Base-by-base conservation (phyloP, 2,797 vertebrate genomes). In the Phataginus tetradactyla region DNA sequence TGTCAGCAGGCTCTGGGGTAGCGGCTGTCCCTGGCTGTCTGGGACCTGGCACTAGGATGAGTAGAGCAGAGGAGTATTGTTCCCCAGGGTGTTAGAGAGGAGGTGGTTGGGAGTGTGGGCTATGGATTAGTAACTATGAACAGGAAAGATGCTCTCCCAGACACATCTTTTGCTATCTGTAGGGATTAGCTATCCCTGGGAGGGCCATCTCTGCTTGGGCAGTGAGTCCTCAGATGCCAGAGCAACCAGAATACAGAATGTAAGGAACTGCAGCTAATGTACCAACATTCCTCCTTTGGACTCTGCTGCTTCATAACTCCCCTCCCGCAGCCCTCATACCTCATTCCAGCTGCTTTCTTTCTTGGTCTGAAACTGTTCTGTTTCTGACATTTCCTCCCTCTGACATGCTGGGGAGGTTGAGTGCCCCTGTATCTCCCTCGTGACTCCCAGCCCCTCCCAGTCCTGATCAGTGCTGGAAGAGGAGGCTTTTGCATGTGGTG, bases 11-110 rank as follows among this genome's bases (percentile, higher is more conserved):
- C 27, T 64, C 77, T 68, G 77, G 37, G 49, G 51, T 1, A 32
- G 63, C 11, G 17, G 10, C 32, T 80, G 63, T 27, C 45, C 29
- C n/a, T 29, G 23, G 13, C 9, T 63, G 1, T 25, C 15, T 14
- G 6, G 55, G 8, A 4, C 53, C n/a, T 39, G 21, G 4, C 15
- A 25, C 32, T 21, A 13, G 55, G 2, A 5, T 1, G 7, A 49
- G 13, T 14, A 59, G 17, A 15, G 10, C 10, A 32, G 29, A 53
- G 18, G 42, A 49, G 12, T 79, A 66, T 5, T 3, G 7, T 4
- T 11, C 27, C 29, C 11, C 37, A 18, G 6, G 29, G 32, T 10
- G 1, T 74, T 25, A 29, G 11, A 86, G 27, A 86, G 39, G 23
- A 42, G 51, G 15, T 34, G 32, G 13, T 14, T 68, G 80, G 13